phyloP scores from a whole-genome alignment of 1,140 invertebrate species.

The Gryllus bimaculatus region DNA sequence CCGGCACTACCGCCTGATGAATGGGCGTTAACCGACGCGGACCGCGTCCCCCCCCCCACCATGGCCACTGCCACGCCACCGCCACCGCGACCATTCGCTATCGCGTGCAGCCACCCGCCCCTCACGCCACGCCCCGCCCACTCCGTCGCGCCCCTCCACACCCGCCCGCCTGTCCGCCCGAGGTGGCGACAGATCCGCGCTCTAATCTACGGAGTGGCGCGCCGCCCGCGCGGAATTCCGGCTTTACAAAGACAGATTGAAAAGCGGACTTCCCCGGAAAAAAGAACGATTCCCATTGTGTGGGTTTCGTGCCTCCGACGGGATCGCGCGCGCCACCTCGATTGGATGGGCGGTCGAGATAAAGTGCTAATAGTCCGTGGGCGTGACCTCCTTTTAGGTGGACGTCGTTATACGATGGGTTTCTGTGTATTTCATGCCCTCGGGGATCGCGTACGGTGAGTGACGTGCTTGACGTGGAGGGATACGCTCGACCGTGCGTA shows the following conservation, averaged over 20 bases:
- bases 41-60: background rate
- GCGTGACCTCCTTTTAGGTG: background rate
- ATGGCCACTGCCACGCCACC: too few relatives aligned
- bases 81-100: background rate
- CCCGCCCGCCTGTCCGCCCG: background rate
- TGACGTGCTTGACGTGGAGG: too few relatives aligned
- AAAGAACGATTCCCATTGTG: background rate
- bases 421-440: too few relatives aligned
- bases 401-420: too few relatives aligned
- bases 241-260: slow-evolving; percentile 2
- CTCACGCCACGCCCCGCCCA: background rate
- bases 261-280: background rate
- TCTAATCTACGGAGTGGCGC: background rate
- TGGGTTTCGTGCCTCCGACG: background rate
- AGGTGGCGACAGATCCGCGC: background rate
- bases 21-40: background rate
- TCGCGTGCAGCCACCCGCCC: too few relatives aligned
- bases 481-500: too few relatives aligned
- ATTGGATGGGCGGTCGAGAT: background rate
- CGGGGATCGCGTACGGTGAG: too few relatives aligned
- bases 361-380: background rate
- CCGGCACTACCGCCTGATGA: background rate
- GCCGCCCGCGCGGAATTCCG: background rate
- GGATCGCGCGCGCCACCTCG: background rate
- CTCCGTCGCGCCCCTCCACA: background rate